Base-by-base conservation (phyloP, 2,888 invertebrate genomes). In the Ganaspis brasiliensis region DNA sequence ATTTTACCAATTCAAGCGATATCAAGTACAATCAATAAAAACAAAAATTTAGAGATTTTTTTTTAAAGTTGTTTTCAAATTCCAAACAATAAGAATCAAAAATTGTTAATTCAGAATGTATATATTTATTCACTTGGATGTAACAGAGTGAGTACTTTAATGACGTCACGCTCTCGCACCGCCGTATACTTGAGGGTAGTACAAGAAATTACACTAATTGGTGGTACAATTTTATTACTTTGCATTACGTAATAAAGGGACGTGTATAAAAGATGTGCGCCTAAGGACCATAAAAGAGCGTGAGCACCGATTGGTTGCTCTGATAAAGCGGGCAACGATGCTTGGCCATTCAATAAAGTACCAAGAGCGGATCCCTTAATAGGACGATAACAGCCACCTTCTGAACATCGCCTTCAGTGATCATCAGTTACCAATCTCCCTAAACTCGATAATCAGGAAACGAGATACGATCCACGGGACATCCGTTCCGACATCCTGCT, bases 331-430 rank as follows among this genome's bases (percentile, higher is more conserved):
- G 76, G 63, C 76, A 76, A 77, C 81, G 79, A 77, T 74, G 80
- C 77, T 67, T 74, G 80, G 84, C 82, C 81, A 87, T 84, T 87
- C 84, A 83, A 87, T 87, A 82, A 86, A 84, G 84, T 84, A 82
- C 82, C 79, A 79, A 74, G 83, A 84, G 85, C 84, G 86, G 83
- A 84, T 85, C 86, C 85, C 84, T 81, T 88, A 89, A 89, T 89
- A 87, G 87, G 87, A 83, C 88, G 89, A 89, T 89, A 89, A 89
- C 85, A 87, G 86, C 83, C 85, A 84, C 87, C 85, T 86, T 84
- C 84, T 84, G 80, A 81, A 81, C 80, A 81, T 78, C 49, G 82
- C 81, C 80, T 78, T 52, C 57, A 80, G 82, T 67, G 67, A 67
- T 40, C 67, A 24, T 67, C 67, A 67, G 67, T 67, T 67, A 67